Evolutionary conservation across 2,113 vertebrate genomes (phyloP).

Genomic region (Rhabdomys dilectus): DNA sequence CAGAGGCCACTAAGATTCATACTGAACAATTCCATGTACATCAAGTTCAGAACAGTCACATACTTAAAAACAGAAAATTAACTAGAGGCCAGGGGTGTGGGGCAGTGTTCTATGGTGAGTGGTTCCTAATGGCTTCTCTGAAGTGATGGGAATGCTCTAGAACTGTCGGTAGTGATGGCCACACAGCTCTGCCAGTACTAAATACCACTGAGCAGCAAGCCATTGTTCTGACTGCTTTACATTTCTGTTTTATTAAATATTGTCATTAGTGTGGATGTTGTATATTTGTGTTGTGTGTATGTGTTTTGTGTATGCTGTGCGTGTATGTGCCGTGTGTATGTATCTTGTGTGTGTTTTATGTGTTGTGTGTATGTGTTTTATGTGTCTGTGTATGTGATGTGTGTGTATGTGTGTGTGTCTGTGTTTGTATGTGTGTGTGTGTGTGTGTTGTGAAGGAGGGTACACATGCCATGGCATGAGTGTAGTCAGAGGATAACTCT

Average conservation of each 20-base stretch:
- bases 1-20: not conserved
- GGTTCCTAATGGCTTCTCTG: not conserved
- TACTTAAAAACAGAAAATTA: not conserved
- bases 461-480: not conserved
- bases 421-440: no score
- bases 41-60: not conserved
- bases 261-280: not conserved
- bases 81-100: not conserved
- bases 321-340: not conserved
- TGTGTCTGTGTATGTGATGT: not conserved
- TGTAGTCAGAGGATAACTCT: not conserved
- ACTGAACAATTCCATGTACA: not conserved
- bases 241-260: not conserved
- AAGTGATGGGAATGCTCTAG: not conserved
- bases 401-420: no score
- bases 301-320: not conserved
- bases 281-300: not conserved
- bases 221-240: not conserved
- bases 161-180: not conserved
- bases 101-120: not conserved
- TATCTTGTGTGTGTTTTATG: not conserved
- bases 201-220: not conserved
- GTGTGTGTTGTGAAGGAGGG: not conserved
- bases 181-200: not conserved
- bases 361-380: not conserved